Base-by-base conservation (phyloP, 2,113 vertebrate species). In the Melanostigma gelatinosum region DNA sequence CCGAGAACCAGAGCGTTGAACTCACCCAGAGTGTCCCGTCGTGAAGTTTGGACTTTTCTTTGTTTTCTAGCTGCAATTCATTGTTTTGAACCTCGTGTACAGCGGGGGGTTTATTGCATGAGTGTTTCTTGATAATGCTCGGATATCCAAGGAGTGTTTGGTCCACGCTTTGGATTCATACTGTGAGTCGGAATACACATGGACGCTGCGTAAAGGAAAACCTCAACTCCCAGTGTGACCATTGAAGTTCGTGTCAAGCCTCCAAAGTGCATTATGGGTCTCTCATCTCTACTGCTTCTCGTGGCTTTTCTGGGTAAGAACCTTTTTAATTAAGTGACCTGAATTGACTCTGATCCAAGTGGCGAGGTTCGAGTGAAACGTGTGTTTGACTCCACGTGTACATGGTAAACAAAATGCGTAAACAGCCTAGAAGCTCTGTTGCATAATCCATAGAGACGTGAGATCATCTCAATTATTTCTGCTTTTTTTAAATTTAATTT, bases 281-380 rank as follows among this genome's bases (percentile, higher is more conserved):
- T 70, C 22, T 66, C 77, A 52, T 57, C 68, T n/a, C 8, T 72
- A 0, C 72, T 90, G 69, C 54, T 92, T 1, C 84, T 93, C 20
- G 3, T 85, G 32, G 83, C 75, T 65, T 52, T 89, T 72, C 40
- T 87, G 42, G 92, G 92, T 93, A 85, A 92, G 89, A 75, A n/a
- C 36, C 44, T 24, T 32, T 73, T 18, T 4, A 54, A 54, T 18
- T 4, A 54, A 54, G 50, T 54, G 7, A 22, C 20, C 13, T 20
- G 16, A 32, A 3, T 36, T 29, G 8, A 55, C 4, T 61, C 32
- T 55, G 38, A 24, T 38, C 36, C 36, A 60, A 57, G 34, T 76
- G 32, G 7, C 12, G 36, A 36, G 10, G 42, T 60, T 32, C 36
- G 52, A 27, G 11, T 24, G 68, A 18, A 27, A 46, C 38, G 24